Evolutionary conservation across 35 echinoderm and acorn worm genomes (phyloP), one percentile per base, ranked within the genome.

Genomic region (Stichopus chloronotus): DNA sequence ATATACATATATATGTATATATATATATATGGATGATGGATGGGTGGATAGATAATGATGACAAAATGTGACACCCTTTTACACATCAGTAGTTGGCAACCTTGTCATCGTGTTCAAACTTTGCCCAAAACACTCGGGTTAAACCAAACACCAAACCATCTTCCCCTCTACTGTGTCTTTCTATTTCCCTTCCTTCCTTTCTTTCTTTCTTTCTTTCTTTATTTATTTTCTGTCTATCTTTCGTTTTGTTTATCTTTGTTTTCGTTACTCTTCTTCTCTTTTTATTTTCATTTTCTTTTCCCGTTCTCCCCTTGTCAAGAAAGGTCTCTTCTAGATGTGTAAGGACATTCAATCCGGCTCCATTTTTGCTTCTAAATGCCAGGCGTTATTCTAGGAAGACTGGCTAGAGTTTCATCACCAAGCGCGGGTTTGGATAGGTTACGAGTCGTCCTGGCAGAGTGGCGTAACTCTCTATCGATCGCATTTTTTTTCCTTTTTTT

Each of bases 381-480:
- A 85, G 55, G 82, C 56, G 82, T 53, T 85, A 58, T 58, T 85
- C 56, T 85, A 23, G 9, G 82, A 85, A 85, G 82, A 21, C 57
- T 56, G 82, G 55, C 12, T 85, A n/a, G 82, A 58, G 57, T 85
- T 85, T 58, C 82, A 85, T 85, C 82, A 85, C 55, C 82, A 19
- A 56, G 52, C 11, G 55, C 54, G 9, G 17, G 54, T 58, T 85
- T 16, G 52, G 53, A 85, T 56, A 58, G 82, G 82, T 58, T 56
- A 85, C 82, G 69, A 85, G n/a, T 85, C 57, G 56, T 58, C 55
- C 58, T 85, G 57, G 57, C 55, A 85, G 52, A 85, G 82, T 85
- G 82, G 82, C 82, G 82, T 85, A 85, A 85, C 82, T 58, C 17
- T 19, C 21, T 85, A 85, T 85, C 57, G 82, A 85, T 85, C 55